Evolutionary conservation across 2,888 invertebrate genomes (phyloP), one percentile per base, ranked within the genome.

Genomic region (Eurois occulta): DNA sequence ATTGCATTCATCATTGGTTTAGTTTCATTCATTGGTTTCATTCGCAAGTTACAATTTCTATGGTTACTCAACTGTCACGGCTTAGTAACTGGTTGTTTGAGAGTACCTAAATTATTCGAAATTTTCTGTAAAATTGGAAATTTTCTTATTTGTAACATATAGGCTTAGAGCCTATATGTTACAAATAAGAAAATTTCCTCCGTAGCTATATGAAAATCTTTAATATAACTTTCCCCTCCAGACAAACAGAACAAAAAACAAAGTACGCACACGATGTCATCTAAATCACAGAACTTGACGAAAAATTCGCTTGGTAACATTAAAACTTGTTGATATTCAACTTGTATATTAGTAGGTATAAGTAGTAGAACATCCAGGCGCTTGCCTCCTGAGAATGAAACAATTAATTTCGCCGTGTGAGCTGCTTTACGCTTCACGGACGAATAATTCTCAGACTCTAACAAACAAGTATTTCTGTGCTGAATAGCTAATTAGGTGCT

Each of bases 351-450:
- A n/a, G n/a, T n/a, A n/a, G n/a, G n/a, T n/a, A n/a, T n/a, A n/a
- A n/a, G 58, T 55, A 60, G 66, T 55, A 24, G 28, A 77, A 76
- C 71, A 78, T 76, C 76, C 78, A 72, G 67, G 62, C 77, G 67
- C 64, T 68, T 43, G 55, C 24, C 60, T 74, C 52, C 69, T 66
- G 67, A 66, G 55, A 87, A 71, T 52, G 81, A 71, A 78, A 88
- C 85, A 88, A 87, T 87, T 87, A 84, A 80, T 78, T 84, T 82
- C 32, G 35, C 80, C 75, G 82, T 72, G 70, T 75, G 79, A 77
- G 84, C 65, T 65, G 41, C 65, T 65, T n/a, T 11, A 43, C 41
- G 65, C 68, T 72, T 80, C 75, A 88, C 87, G 86, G 65, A 64
- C 68, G 84, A 88, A 84, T 86, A 79, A 84, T 84, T 87, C 85